Conservation (phyloP, 1,140 invertebrate genomes). For the Trichonephila clavata region DNA sequence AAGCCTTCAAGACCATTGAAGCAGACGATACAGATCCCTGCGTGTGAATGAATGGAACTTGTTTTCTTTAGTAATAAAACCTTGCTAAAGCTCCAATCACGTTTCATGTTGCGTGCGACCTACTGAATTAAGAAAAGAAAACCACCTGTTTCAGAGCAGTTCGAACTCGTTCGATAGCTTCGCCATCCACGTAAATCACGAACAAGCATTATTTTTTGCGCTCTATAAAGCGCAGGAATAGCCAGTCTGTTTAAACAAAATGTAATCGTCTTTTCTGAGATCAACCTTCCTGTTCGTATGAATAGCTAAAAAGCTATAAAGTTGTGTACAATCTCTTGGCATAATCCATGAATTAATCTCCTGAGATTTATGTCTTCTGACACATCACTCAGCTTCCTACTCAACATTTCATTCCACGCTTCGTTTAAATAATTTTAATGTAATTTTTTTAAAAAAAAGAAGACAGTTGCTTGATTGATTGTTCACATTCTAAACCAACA, state of each 20-base stretch:
- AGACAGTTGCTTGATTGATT: too few species aligned
- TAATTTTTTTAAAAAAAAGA: too few species aligned
- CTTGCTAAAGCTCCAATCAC: neutral
- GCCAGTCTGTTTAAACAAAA: neutral
- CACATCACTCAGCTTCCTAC: too few species aligned
- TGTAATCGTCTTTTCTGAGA: neutral
- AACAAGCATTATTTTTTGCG: neutral
- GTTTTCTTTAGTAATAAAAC: neutral
- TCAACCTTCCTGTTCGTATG: neutral
- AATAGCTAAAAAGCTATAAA: neutral
- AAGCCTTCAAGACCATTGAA: neutral
- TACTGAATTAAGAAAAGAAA: slow-evolving; percentile 15
- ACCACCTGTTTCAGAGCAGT: neutral
- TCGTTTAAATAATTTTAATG: too few species aligned
- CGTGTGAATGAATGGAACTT: neutral
- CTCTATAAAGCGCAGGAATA: slow-evolving; percentile 41
- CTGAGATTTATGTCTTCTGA: too few species aligned
- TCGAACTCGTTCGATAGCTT: slow-evolving; percentile 10
- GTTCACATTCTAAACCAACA: too few species aligned
- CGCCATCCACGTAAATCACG: slow-evolving; percentile 15
- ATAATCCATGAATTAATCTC: too few species aligned
- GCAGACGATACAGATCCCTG: neutral
- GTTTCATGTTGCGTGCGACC: neutral
- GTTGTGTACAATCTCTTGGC: too few species aligned
- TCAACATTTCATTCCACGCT: too few species aligned